Evolutionary conservation across 2,888 invertebrate species (phyloP), one percentile per base, ranked within the genome.

Genomic region (Autographa pulchrina): DNA sequence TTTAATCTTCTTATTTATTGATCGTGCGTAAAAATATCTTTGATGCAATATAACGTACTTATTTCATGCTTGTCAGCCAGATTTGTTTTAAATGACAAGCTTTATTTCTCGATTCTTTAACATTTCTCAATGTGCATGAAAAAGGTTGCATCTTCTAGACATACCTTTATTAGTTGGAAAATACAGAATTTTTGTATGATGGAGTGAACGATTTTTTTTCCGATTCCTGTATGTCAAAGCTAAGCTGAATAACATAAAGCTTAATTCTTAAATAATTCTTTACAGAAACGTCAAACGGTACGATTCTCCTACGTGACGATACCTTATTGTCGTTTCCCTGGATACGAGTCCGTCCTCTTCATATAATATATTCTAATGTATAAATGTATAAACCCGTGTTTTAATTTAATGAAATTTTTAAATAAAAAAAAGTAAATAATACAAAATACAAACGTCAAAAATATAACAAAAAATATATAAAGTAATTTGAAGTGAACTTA

Each of bases 271-370:
- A 25, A 77, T 32, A 38, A 74, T 58, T 74, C 69, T 69, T 77
- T 77, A 78, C 70, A 79, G 74, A 81, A 78, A 81, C 77, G 81
- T 69, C 78, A 72, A 73, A 71, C 52, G 74, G 79, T 61, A 67
- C 77, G 73, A 73, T 72, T 72, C 73, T 77, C 71, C 56, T 75
- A 78, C 73, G 66, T 75, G 61, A 70, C 63, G 58, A 74, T 68
- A 65, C 71, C 71, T 91, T 92, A 92, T 92, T 92, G 92, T 92
- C 92, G 86, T 87, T 86, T 91, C 89, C 91, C 90, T 92, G 91
- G 85, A 69, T 76, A 75, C 77, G 76, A 72, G 72, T 67, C 68
- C 73, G 56, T 71, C 65, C 70, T 61, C 25, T 8, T 20, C 13
- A 25, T 1, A 59, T 52, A 31, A 67, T 20, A 54, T 32, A n/a